phyloP scores from a whole-genome alignment of 2,797 vertebrate species.

The Phataginus tetradactyla region DNA sequence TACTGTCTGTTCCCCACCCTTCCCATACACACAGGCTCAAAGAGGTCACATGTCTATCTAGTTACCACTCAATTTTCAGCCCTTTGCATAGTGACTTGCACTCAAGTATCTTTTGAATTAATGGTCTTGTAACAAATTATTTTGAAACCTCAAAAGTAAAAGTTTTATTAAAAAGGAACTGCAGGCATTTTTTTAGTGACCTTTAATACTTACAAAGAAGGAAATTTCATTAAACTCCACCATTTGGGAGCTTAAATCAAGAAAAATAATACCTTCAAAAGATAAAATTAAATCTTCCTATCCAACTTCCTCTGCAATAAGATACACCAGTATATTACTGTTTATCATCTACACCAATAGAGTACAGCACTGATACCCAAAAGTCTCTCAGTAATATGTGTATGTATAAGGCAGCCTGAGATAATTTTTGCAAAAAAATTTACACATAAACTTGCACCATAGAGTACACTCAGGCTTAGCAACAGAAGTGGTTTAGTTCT shows the following conservation, averaged over 20 bases:
- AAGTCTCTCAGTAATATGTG: background rate
- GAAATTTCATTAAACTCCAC: constrained; percentile 19
- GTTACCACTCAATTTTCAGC: background rate
- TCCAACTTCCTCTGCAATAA: constrained; percentile 22
- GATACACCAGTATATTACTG: background rate
- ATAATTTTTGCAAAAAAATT: constrained; percentile 21
- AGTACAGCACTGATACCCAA: constrained; percentile 32
- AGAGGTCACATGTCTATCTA: background rate
- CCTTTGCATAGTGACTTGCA: background rate
- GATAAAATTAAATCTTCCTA: constrained; percentile 40
- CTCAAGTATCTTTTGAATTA: constrained; percentile 35
- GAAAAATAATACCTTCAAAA: constrained; percentile 48
- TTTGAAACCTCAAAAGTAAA: constrained; percentile 39
- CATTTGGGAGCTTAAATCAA: constrained; percentile 7
- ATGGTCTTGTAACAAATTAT: constrained; percentile 21
- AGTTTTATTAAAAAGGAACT: constrained; percentile 18
- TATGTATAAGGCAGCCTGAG: background rate
- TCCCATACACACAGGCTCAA: background rate
- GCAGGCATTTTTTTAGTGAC: background rate
- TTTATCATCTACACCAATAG: background rate
- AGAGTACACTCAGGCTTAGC: background rate
- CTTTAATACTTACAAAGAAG: constrained; percentile 52
- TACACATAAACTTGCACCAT: background rate
- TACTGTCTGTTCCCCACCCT: background rate
- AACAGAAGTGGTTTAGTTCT: background rate